These are phyloP conservation scores for Aphelenchoides bicaudatus DNA, from an alignment of 2,888 invertebrate species.

Conservation along the genomic window DNA sequence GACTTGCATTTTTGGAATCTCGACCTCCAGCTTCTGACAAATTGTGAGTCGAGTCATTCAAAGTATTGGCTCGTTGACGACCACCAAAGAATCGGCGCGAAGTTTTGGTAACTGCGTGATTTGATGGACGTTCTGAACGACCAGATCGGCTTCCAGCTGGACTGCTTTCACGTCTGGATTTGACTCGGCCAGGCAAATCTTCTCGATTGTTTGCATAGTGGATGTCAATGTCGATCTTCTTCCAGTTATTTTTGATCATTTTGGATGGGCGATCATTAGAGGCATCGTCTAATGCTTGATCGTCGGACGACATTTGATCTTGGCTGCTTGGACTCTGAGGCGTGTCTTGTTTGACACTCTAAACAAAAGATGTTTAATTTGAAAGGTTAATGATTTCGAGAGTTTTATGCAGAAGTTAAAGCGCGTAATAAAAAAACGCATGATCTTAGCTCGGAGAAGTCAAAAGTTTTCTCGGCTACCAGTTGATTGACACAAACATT, in stretches of 20 bases:
- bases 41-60: not conserved
- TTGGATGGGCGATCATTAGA: conserved; percentile 19
- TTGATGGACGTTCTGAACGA: conserved; percentile 5
- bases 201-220: conserved; percentile 44
- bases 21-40: not conserved
- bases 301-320: conserved; percentile 6
- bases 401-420: too few relatives aligned
- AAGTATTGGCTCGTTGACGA: not conserved
- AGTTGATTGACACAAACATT: too few relatives aligned
- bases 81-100: too few relatives aligned
- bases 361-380: too few relatives aligned
- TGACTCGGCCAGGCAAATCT: not conserved
- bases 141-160: conserved; percentile 1
- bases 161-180: not conserved
- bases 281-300: conserved; percentile 13
- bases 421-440: too few relatives aligned
- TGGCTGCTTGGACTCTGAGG: too few relatives aligned
- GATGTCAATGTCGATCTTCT: conserved; percentile 55
- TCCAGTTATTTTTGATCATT: conserved; percentile 53
- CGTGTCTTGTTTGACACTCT: too few relatives aligned
- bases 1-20: not conserved
- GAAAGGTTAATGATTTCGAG: too few relatives aligned
- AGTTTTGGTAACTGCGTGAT: too few relatives aligned
- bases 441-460: too few relatives aligned
- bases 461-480: too few relatives aligned